Conservation (phyloP, 2,797 vertebrate species). For the Sternarchorhynchus goeldii region DNA sequence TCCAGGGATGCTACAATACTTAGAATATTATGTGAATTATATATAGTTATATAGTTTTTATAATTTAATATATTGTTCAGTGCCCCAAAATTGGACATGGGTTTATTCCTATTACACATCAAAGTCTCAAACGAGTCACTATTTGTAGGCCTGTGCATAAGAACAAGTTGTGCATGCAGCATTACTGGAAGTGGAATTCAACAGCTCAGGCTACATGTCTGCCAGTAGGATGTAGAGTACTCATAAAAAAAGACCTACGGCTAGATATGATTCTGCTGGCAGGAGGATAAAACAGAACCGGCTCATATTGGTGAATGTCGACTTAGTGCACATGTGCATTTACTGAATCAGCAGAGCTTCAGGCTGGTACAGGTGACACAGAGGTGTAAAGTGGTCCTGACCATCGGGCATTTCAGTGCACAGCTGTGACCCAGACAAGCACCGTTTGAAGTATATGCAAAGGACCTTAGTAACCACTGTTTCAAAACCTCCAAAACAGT, state of each 20-base stretch:
- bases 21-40: no score
- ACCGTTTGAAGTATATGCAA: no score
- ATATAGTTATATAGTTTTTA: not conserved
- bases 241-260: constrained; percentile 15
- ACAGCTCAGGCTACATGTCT: not conserved
- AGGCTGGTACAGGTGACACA: constrained; percentile 3
- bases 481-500: no score
- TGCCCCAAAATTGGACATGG: not conserved
- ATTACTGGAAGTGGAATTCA: not conserved
- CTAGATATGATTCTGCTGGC: constrained; percentile 1
- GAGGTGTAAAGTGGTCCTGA: constrained; percentile 3
- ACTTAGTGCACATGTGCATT: not conserved
- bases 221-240: not conserved
- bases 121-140: not conserved
- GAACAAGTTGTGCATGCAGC: not conserved
- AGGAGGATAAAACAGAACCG: constrained; percentile 7
- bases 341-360: constrained; percentile 7
- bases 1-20: no score
- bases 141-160: not conserved
- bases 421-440: not conserved
- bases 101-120: not conserved
- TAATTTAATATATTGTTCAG: not conserved
- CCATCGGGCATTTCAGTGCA: not conserved
- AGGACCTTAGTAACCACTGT: no score
- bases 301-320: constrained; percentile 2